phyloP scores from a whole-genome alignment of 2,888 invertebrate species.

The Ophraella communa region DNA sequence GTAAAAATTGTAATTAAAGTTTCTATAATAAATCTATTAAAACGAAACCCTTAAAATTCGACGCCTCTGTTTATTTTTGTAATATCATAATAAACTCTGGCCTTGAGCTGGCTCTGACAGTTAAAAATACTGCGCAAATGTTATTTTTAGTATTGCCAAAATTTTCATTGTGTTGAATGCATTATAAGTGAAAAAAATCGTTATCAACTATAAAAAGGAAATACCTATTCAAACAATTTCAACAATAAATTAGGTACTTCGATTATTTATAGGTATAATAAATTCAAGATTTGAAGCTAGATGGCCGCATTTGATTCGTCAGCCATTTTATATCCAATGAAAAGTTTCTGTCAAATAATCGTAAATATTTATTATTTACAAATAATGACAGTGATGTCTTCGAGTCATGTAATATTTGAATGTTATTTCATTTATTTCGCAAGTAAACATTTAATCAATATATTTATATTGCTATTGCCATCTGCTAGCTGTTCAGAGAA shows the following conservation, averaged over 20 bases:
- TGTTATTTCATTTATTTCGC: background rate
- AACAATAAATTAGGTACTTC: background rate
- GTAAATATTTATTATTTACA: slow-evolving; percentile 5
- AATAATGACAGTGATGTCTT: background rate
- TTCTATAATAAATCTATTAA: too few relatives aligned
- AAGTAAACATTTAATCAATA: background rate
- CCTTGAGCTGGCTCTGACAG: too few relatives aligned
- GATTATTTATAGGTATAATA: background rate
- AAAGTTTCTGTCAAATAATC: background rate
- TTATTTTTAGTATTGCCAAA: background rate
- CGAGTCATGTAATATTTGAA: background rate
- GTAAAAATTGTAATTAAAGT: too few relatives aligned
- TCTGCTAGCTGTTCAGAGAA: background rate
- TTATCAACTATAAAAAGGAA: background rate
- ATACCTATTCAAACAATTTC: background rate
- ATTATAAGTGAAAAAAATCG: background rate
- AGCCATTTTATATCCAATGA: background rate
- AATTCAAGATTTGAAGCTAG: background rate
- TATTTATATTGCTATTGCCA: background rate
- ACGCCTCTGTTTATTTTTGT: too few relatives aligned
- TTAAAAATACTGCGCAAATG: background rate
- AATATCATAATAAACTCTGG: too few relatives aligned
- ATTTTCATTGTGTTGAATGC: background rate
- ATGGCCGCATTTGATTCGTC: background rate
- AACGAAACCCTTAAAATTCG: too few relatives aligned